A percentile compares a stretch with the other conserved stretches of the same genome.
Conservation (phyloP, 2,797 vertebrate species). For the Sebastes alutus region DNA sequence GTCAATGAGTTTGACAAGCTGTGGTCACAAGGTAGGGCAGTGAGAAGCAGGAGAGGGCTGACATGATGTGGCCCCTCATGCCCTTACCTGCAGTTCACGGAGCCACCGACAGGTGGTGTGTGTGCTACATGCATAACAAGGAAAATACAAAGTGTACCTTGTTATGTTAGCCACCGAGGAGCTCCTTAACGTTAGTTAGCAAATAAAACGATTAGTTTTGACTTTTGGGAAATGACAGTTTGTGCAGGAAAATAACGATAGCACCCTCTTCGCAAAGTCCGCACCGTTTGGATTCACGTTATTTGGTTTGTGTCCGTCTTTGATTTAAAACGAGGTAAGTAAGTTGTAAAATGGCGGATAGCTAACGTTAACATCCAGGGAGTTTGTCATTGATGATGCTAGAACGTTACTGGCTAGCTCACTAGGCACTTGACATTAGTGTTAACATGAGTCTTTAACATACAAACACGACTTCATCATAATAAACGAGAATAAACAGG, state of each 20-base stretch:
- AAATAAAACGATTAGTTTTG: conserved; percentile 27
- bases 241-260: conserved; percentile 27
- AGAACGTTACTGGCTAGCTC: not conserved
- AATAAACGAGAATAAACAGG: not conserved
- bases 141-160: conserved; percentile 72
- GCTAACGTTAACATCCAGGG: conserved; percentile 80
- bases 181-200: conserved; percentile 48
- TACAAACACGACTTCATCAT: not conserved
- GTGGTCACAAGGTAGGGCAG: not conserved
- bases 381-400: conserved; percentile 81
- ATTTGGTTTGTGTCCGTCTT: conserved; percentile 54
- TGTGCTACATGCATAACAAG: conserved; percentile 53
- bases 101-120: conserved; percentile 67
- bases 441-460: not conserved
- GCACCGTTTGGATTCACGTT: conserved; percentile 45
- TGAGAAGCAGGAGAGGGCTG: not conserved
- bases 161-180: conserved; percentile 67
- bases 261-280: conserved; percentile 12
- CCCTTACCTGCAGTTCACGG: conserved; percentile 12
- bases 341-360: conserved; percentile 88
- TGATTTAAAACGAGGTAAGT: conserved; percentile 87
- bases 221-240: conserved; percentile 42
- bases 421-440: not conserved
- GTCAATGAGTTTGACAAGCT: not conserved
- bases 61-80: not conserved